Conservation (phyloP, 2,113 vertebrate species). For the Zeus faber region DNA sequence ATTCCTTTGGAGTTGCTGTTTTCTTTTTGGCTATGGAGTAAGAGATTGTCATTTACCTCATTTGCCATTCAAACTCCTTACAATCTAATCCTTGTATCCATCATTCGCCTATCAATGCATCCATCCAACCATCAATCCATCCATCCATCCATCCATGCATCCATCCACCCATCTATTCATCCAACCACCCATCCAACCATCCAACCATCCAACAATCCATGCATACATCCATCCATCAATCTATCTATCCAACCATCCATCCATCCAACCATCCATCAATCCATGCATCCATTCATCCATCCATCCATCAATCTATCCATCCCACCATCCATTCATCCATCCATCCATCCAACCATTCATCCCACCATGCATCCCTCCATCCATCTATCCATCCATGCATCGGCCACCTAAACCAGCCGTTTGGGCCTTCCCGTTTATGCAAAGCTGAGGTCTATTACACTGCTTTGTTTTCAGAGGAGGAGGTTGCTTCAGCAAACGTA, state of each 20-base stretch:
- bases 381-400: conserved; percentile 24
- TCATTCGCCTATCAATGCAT: too few species aligned
- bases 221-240: not conserved
- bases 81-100: too few species aligned
- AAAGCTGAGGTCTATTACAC: conserved; percentile 59
- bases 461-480: conserved; percentile 60
- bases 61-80: too few species aligned
- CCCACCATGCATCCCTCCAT: conserved; percentile 14
- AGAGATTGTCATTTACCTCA: too few species aligned
- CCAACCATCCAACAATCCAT: too few species aligned
- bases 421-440: conserved; percentile 65
- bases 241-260: not conserved
- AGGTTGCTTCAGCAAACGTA: conserved; percentile 61
- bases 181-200: too few species aligned
- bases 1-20: too few species aligned
- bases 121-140: too few species aligned
- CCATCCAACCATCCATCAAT: too few species aligned
- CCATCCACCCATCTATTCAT: too few species aligned
- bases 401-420: conserved; percentile 48
- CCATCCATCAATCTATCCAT: conserved; percentile 28
- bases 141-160: too few species aligned
- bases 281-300: conserved; percentile 28
- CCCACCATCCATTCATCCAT: conserved; percentile 13
- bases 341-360: not conserved
- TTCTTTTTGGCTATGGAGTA: too few species aligned